Evolutionary conservation across 2,888 invertebrate species (phyloP).

Genomic region (Perdita meconis): DNA sequence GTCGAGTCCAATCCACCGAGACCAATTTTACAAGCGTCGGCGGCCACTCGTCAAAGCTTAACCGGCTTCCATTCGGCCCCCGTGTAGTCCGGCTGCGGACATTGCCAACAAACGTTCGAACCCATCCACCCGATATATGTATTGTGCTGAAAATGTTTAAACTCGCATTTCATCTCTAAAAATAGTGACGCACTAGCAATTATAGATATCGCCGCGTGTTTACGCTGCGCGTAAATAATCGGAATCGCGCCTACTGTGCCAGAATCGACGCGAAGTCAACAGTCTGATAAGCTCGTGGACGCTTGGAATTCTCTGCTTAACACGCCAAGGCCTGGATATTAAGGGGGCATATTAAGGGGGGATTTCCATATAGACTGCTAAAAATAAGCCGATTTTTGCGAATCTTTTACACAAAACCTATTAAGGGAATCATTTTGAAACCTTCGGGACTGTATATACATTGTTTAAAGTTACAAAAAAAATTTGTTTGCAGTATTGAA

Average conservation of each 20-base stretch:
- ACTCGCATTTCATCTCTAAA: constrained; percentile 45
- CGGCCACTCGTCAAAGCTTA: constrained; percentile 55
- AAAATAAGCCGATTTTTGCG: too few species aligned
- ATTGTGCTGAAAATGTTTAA: constrained; percentile 17
- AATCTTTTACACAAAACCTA: too few species aligned
- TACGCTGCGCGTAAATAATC: constrained; percentile 27
- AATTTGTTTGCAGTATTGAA: too few species aligned
- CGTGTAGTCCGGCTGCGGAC: constrained; percentile 39
- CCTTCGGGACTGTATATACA: too few species aligned
- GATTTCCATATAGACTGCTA: too few species aligned
- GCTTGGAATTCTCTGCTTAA: not conserved
- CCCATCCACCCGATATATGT: not conserved
- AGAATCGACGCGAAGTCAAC: constrained; percentile 18
- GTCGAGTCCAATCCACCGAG: constrained; percentile 32
- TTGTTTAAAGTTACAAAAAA: too few species aligned
- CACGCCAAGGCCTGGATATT: not conserved
- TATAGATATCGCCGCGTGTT: constrained; percentile 12
- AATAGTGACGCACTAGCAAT: constrained; percentile 25
- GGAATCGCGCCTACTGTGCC: not conserved
- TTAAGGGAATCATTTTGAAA: too few species aligned
- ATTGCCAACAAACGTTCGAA: constrained; percentile 25
- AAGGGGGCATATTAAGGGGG: too few species aligned
- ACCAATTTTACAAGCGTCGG: constrained; percentile 58
- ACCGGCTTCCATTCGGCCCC: constrained; percentile 31
- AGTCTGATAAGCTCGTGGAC: not conserved